Evolutionary conservation across 2,113 vertebrate species (phyloP), one percentile per base, ranked within the genome.

Genomic region (Ceyx melanurus): DNA sequence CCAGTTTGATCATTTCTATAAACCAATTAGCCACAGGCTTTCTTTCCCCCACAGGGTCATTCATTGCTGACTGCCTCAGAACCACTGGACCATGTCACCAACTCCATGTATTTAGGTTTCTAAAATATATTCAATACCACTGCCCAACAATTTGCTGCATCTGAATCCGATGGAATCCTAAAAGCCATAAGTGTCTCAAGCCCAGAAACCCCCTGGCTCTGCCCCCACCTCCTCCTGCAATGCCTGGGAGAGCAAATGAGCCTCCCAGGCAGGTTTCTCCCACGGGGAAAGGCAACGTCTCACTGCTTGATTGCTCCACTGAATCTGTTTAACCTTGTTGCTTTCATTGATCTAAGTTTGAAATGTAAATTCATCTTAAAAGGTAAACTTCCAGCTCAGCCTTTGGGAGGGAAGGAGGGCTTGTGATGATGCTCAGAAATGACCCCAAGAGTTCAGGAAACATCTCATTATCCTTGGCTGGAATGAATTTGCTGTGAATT

Each of bases 51-150:
- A 45, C 51, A 71, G 60, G 21, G 4, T 35, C 29, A 22, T 74
- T 92, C 91, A 77, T 83, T 94, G 61, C 56, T 72, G 40, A 37
- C 50, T 87, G 40, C 23, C 75, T 88, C 72, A 77, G 78, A 95
- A 64, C 72, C 23, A 72, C 56, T 42, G 56, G 56, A 77, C 57
- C 65, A 60, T 89, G 91, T 76, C 0, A 0, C 15, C 42, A 21
- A 40, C 29, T 40, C 11, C 29, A 37, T 48, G 77, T 71, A 58
- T 67, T 91, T 13, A n/a, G 17, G 6, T 84, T 90, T 82, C 57
- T 86, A 68, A 42, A 91, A 82, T 43, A 40, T 29, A 19, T 29
- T 71, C 8, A 58, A 1, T 73, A 35, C 26, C 16, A 48, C 8
- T 51, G 9, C 37, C 22, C 37, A 35, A 16, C 15, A 58, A 8